Evolutionary conservation across 2,797 vertebrate genomes (phyloP), one percentile per base, ranked within the genome.

Genomic region (Sebastes nivosus): DNA sequence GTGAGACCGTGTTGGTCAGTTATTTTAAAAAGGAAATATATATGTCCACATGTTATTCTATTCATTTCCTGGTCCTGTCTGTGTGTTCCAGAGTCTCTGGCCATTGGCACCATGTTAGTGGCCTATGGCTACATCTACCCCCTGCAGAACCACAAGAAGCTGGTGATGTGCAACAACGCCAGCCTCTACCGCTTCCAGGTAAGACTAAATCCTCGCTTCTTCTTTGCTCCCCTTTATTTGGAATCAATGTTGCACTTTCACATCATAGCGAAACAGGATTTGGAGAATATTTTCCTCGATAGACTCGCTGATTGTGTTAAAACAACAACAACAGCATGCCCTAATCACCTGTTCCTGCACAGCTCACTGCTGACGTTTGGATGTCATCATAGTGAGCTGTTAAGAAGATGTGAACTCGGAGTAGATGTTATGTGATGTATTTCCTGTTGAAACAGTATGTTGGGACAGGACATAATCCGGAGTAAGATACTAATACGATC

Each of bases 111-210:
- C 88, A 95, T 98, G 93, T 89, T 99, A 64, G 96, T 98, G 87
- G 97, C 97, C 67, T 98, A 95, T 0, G 98, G 98, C 1, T 99
- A 98, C 87, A 96, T 99, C 88, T 99, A 99, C 83, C 98, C 98
- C 2, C 95, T 99, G 75, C 97, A 98, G 89, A 97, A 99, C 84
- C 97, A 98, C 72, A 97, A 93, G 93, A 98, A 97, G 87, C 96
- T 99, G 70, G 83, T 96, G 58, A 95, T 99, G 46, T 97, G 89
- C 83, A 93, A 95, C 0, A 97, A 99, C 16, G 5, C 3, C 0
- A 94, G 92, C 82, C 96, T 98, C 27, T 99, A 98, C 93, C 96
- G 98, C 86, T 99, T 98, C 90, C 98, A 99, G 96, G 98, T 99
- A 80, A 76, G 18, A 18, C 9, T 0, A 2, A 50, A 46, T 18